phyloP scores from a whole-genome alignment of 2,797 vertebrate genomes.

The Champsocephalus gunnari region DNA sequence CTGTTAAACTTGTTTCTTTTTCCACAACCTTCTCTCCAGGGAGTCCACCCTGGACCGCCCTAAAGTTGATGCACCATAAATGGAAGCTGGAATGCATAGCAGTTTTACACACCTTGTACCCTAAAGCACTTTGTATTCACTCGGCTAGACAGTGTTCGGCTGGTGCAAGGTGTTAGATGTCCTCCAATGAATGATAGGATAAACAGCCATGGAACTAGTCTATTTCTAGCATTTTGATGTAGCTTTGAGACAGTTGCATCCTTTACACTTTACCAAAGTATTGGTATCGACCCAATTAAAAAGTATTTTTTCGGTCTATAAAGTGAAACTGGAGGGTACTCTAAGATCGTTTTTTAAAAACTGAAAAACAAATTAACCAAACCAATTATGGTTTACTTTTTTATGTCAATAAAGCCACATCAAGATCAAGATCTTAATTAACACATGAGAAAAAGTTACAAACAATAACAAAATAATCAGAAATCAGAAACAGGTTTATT shows the following conservation, averaged over 20 bases:
- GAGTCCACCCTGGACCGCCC: not conserved
- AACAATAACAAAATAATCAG: no score
- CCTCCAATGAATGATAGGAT: not conserved
- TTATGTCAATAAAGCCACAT: not conserved
- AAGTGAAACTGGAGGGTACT: not conserved
- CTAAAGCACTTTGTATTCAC: constrained; percentile 21
- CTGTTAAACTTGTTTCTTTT: constrained; percentile 37
- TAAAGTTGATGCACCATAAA: no score
- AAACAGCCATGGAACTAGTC: not conserved
- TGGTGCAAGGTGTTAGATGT: not conserved
- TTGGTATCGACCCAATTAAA: no score
- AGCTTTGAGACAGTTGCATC: no score
- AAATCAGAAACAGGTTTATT: no score
- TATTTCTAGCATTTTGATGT: not conserved
- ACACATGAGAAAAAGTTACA: not conserved
- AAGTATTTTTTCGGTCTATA: not conserved
- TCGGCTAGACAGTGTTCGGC: not conserved
- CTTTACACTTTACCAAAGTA: no score
- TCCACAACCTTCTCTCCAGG: not conserved
- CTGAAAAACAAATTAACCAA: no score
- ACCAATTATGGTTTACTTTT: not conserved
- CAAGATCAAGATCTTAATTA: not conserved
- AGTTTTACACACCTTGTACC: constrained; percentile 7
- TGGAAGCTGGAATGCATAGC: not conserved
- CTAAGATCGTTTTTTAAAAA: no score